Evolutionary conservation across 2,797 vertebrate genomes (phyloP), one percentile per base, ranked within the genome.

Genomic region (Acanthopagrus latus): DNA sequence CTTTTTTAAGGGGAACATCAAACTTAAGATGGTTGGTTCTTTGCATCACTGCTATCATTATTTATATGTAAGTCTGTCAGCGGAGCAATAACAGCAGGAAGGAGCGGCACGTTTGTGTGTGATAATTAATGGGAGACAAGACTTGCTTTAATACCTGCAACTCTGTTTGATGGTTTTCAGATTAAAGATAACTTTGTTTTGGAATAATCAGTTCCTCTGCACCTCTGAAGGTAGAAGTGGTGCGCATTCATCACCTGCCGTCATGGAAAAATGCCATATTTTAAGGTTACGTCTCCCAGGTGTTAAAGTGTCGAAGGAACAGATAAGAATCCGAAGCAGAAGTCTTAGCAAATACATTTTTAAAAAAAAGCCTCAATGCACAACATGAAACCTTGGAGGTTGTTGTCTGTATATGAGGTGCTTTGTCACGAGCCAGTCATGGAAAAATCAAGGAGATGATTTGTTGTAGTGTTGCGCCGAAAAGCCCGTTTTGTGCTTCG

Each of bases 401-500:
- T 21, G 43, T 46, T 56, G 74, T 64, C 73, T 13, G 64, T 44
- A 29, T 50, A 65, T 11, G 47, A 63, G 52, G 14, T 50, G 59
- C 63, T 50, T 48, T 4, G 13, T 76, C 55, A 50, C 2, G 21
- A 67, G 56, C 17, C 18, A 64, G 68, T 71, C 43, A 18, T 51
- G 62, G 71, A 80, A 80, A 68, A 76, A 71, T 77, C 33, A 1
- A 2, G 0, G n/a, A 60, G 65, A 65, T 54, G 55, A 63, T 75
- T 81, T 11, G 59, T 23, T 50, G 70, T 66, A 78, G 64, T 67
- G 57, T 82, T 71, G 46, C 27, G n/a, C 55, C 64, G 58, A 78
- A 76, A 78, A 71, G 74, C 21, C 29, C 29, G 16, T n/a, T 68
- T 78, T 5, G 29, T 78, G 64, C 70, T 74, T 50, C 21, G 20